phyloP scores from a whole-genome alignment of 2,113 vertebrate species.

The Dipodomys stephensi region DNA sequence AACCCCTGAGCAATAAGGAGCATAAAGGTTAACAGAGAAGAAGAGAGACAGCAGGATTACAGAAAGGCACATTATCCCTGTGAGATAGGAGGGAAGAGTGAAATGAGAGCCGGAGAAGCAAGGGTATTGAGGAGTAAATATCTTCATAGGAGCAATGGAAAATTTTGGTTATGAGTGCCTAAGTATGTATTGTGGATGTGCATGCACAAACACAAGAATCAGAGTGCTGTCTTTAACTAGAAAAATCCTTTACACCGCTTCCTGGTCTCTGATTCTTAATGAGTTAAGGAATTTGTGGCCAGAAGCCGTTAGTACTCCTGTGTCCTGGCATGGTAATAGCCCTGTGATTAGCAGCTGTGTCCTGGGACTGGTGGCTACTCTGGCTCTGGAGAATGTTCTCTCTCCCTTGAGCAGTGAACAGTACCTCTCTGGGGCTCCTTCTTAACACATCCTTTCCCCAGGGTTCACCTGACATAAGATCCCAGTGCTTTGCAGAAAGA shows the following conservation, averaged over 20 bases:
- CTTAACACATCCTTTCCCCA: background rate
- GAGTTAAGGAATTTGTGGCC: background rate
- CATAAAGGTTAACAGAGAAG: background rate
- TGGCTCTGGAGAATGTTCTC: background rate
- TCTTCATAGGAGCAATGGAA: background rate
- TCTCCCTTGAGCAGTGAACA: background rate
- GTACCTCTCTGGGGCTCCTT: background rate
- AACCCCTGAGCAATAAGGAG: slow-evolving; percentile 4
- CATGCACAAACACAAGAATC: background rate
- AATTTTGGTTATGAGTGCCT: background rate
- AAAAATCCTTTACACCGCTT: background rate
- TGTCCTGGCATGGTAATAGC: background rate
- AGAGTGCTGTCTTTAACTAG: background rate
- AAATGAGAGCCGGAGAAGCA: background rate
- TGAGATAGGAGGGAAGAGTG: background rate
- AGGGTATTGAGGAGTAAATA: background rate
- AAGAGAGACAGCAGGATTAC: background rate
- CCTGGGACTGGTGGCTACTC: background rate
- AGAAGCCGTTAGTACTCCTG: background rate
- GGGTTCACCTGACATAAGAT: background rate
- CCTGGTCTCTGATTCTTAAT: background rate
- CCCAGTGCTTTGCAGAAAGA: background rate
- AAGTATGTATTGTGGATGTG: background rate
- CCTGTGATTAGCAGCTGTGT: background rate
- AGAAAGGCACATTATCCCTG: background rate